Evolutionary conservation across 2,797 vertebrate genomes (phyloP), one percentile per base, ranked within the genome.

Genomic region (Poecilia picta): DNA sequence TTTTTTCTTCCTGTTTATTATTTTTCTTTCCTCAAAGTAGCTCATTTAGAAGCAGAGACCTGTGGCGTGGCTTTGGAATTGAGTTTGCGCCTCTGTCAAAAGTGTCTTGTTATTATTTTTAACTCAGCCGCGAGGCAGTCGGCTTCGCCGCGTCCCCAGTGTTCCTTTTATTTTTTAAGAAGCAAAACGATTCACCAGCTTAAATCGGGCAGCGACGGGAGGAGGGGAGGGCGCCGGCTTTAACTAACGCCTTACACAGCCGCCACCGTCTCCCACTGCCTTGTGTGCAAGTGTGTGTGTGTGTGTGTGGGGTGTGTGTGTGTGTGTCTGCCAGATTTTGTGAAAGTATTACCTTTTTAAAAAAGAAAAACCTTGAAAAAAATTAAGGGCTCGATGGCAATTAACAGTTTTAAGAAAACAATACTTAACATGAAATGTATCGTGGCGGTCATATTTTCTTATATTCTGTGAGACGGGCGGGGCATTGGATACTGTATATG

Each of bases 331-430:
- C 91, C 90, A 92, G 90, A 94, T 91, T 94, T 94, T 92, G 90
- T 95, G 91, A 93, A 95, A 87, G 92, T 93, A 88, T 93, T 33
- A 93, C 87, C 91, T 93, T 94, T 92, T 91, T 87, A 81, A 84
- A 88, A 91, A 91, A n/a, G n/a, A 83, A 73, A 81, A 88, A 81
- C 80, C 80, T 2, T 23, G 1, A 74, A 75, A 87, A 92, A 92
- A 94, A 88, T 76, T 81, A 96, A 96, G 95, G 94, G 95, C 95
- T 96, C 87, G 92, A 95, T 94, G 92, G 96, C 96, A 95, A 94
- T 94, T 92, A 93, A 93, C 91, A 92, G 93, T 95, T 95, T 93
- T 92, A 92, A 94, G 92, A 95, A 95, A 92, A 94, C 92, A 92
- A 93, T 92, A 93, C 90, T 91, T 93, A 95, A 94, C 93, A 94